These are phyloP conservation scores for Xestia rhomboidea DNA, from an alignment of 2,888 invertebrate genomes.

Conservation along the genomic window DNA sequence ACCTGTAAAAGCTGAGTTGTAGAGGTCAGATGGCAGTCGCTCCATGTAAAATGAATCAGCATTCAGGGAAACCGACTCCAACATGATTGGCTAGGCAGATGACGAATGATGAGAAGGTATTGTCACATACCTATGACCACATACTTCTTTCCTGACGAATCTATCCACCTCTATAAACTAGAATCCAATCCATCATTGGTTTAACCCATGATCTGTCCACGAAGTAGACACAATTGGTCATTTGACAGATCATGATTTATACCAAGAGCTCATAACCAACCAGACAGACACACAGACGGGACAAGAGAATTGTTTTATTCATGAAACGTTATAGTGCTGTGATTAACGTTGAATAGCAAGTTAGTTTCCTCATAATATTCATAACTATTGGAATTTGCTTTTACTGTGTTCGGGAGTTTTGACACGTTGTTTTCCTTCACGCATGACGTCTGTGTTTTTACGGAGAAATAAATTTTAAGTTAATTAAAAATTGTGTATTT, in stretches of 20 bases:
- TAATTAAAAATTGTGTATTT: not conserved
- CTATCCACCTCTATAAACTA: not conserved
- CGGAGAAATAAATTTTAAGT: not conserved
- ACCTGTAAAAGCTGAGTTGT: not conserved
- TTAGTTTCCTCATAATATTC: conserved; percentile 16
- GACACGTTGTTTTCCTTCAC: not conserved
- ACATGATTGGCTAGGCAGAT: not conserved
- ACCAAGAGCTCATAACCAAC: not conserved
- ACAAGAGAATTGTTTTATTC: conserved; percentile 35
- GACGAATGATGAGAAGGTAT: not conserved
- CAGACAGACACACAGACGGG: conserved; percentile 19
- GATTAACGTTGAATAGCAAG: conserved; percentile 36
- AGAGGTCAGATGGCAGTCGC: not conserved
- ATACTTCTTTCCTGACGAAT: not conserved
- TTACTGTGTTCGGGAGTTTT: not conserved
- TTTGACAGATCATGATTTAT: too few relatives aligned
- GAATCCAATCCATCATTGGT: not conserved
- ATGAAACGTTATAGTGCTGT: conserved; percentile 19
- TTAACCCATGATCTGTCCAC: too few relatives aligned
- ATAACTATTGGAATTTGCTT: conserved; percentile 19
- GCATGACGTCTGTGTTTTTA: not conserved
- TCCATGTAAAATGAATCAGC: not conserved
- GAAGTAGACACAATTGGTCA: too few relatives aligned
- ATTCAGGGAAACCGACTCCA: not conserved
- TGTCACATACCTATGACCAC: not conserved